Evolutionary conservation across 2,888 invertebrate species (phyloP).

Genomic region (Clunio marinus): DNA sequence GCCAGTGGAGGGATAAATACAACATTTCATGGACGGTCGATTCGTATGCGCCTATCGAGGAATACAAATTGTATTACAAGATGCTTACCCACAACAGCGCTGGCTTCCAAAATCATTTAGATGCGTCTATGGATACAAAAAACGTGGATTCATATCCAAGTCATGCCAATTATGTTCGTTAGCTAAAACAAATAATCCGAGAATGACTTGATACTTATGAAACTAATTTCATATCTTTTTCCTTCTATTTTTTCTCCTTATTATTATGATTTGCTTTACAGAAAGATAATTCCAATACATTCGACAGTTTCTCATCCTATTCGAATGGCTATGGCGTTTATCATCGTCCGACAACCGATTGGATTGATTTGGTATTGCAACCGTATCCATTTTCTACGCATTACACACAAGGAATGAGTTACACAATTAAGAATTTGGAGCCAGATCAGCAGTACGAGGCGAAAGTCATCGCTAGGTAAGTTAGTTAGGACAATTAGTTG

Average conservation of each 20-base stretch:
- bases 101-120: constrained; percentile 34
- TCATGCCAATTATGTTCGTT: constrained; percentile 39
- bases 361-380: constrained; percentile 53
- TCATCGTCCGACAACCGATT: constrained; percentile 46
- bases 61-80: constrained; percentile 55
- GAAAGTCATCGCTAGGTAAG: constrained; percentile 54
- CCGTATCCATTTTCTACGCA: constrained; percentile 48
- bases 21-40: constrained; percentile 59
- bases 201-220: constrained; percentile 15
- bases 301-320: constrained; percentile 37
- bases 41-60: constrained; percentile 57
- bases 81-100: constrained; percentile 26
- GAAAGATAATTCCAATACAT: constrained; percentile 35
- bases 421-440: constrained; percentile 56
- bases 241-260: neutral
- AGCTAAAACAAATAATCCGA: constrained; percentile 21
- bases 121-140: constrained; percentile 12
- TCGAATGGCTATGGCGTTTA: constrained; percentile 37
- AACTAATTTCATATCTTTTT: constrained; percentile 10
- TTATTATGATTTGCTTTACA: neutral
- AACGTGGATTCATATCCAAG: constrained; percentile 21
- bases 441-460: constrained; percentile 58
- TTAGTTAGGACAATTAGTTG: constrained; percentile 18
- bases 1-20: constrained; percentile 54
- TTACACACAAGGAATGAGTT: constrained; percentile 56